Percentiles rank a stretch among this genome's conserved stretches.
Evolutionary conservation across 64 coral and sea anemone species (phyloP).

Genomic region (Anthopleura sola): DNA sequence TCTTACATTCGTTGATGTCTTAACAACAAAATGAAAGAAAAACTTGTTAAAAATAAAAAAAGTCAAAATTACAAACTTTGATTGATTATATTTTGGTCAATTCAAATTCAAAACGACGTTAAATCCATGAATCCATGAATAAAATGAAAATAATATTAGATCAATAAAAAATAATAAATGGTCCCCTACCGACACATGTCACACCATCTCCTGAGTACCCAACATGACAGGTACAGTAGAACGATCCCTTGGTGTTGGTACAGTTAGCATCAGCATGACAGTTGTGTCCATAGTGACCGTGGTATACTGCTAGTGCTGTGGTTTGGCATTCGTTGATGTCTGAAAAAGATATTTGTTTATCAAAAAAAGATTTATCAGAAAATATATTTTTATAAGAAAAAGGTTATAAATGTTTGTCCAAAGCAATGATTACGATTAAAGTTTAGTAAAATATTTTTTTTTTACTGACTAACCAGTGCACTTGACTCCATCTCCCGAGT

Average conservation of each 20-base stretch:
- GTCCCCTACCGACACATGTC: slow-evolving; percentile 1
- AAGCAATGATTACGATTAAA: too few relatives aligned
- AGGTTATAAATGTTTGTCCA: background rate
- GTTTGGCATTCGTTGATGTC: slow-evolving; percentile 17
- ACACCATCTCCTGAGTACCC: slow-evolving; percentile 69
- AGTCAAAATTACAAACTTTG: too few relatives aligned
- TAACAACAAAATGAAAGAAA: background rate
- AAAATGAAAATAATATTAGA: too few relatives aligned
- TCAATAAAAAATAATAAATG: too few relatives aligned
- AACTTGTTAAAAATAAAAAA: too few relatives aligned
- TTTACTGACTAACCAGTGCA: background rate
- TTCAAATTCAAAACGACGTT: too few relatives aligned
- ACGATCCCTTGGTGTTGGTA: slow-evolving; percentile 58
- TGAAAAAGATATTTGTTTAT: background rate
- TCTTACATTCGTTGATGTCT: slow-evolving; percentile 7
- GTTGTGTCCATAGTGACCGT: slow-evolving; percentile 18
- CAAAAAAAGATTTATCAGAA: too few relatives aligned
- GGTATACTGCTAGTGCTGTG: background rate
- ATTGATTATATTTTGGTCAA: too few relatives aligned
- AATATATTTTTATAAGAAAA: too few relatives aligned
- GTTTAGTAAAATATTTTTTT: too few relatives aligned
- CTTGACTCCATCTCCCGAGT: too few relatives aligned
- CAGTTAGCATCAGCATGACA: slow-evolving; percentile 48
- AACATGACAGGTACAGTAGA: slow-evolving; percentile 48
- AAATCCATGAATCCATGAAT: too few relatives aligned